Evolutionary conservation across 2,797 vertebrate species (phyloP), one percentile per base, ranked within the genome.

Genomic region (Austrolebias charrua): DNA sequence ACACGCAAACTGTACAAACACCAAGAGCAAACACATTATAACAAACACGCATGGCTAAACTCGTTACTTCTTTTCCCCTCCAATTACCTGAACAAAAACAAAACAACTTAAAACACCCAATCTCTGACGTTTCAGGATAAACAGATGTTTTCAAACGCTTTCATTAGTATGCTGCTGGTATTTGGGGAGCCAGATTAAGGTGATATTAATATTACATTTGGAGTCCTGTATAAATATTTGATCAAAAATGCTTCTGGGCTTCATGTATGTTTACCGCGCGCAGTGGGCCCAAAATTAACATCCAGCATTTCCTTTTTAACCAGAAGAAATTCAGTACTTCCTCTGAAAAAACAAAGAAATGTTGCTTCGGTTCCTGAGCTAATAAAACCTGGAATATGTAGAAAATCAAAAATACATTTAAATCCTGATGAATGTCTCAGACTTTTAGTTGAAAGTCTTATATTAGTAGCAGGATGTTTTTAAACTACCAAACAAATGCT

Each of bases 171-270:
- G 80, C 73, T 55, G 84, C 76, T 81, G 76, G 84, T 86, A 84
- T 73, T 77, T 81, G 66, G 78, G 76, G 69, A 81, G 43, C 81
- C 81, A 86, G 85, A 89, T 87, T 86, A 91, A 90, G 87, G 84
- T 87, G 81, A 80, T 82, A 91, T 91, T 89, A 90, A 91, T 91
- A 87, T 90, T 90, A 61, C 82, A 90, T 91, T 86, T 86, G 85
- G 80, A 88, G 72, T 76, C 77, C 80, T 79, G 82, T 80, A 89
- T 91, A 89, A 90, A 91, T 91, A 91, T 91, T 91, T 89, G 81
- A 90, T 90, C 55, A 85, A 81, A 88, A 85, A 87, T 80, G 79
- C 86, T 87, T 71, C 4, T 55, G 75, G 84, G 84, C 67, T 83
- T 76, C 64, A 24, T 85, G 82, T 84, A 76, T 91, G 87, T 91